phyloP scores from a whole-genome alignment of 1,140 invertebrate species.

The Pogonus chalceus region DNA sequence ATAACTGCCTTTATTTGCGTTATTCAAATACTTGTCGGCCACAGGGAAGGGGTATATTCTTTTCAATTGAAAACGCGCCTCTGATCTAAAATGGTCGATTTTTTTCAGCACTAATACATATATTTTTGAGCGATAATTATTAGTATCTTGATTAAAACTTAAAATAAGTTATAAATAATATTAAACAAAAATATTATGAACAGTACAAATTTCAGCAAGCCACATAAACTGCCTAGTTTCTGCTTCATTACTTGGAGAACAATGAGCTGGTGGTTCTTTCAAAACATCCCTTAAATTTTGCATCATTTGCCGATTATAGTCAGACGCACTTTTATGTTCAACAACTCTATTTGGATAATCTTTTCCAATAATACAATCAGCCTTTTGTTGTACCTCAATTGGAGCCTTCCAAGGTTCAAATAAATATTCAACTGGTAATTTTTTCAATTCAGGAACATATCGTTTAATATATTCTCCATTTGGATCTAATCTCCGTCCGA shows the following conservation, averaged over 20 bases:
- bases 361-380: conserved; percentile 74
- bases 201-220: not conserved
- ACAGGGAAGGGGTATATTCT: too few relatives aligned
- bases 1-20: too few relatives aligned
- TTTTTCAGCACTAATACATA: too few relatives aligned
- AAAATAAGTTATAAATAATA: too few relatives aligned
- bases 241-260: conserved; percentile 48
- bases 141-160: too few relatives aligned
- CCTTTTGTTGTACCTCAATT: conserved; percentile 59
- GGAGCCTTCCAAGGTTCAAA: conserved; percentile 86
- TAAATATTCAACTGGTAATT: conserved; percentile 75
- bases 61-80: too few relatives aligned
- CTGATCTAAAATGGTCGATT: too few relatives aligned
- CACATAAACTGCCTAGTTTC: conserved; percentile 37
- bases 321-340: conserved; percentile 63
- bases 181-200: not conserved
- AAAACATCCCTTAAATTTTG: conserved; percentile 51
- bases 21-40: too few relatives aligned
- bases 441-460: conserved; percentile 72
- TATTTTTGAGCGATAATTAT: too few relatives aligned
- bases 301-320: conserved; percentile 75
- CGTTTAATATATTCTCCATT: conserved; percentile 83
- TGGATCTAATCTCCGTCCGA: conserved; percentile 79
- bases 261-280: conserved; percentile 44
- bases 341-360: conserved; percentile 83